Conservation (phyloP, 2,888 invertebrate genomes). For the Andrena bicolor region DNA sequence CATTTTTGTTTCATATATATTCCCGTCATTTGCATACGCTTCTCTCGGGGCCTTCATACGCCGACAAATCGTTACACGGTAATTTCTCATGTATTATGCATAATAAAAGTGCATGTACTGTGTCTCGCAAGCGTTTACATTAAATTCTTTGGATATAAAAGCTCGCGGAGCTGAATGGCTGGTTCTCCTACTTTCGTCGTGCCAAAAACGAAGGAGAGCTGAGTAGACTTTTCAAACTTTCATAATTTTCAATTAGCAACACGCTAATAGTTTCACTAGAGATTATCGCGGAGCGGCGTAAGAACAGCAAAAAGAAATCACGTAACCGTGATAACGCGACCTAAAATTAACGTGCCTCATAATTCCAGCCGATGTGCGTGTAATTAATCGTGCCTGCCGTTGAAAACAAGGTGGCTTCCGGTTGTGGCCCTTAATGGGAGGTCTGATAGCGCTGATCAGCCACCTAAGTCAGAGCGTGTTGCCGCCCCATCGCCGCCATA, state of each 20-base stretch:
- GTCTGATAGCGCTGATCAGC: conserved; percentile 25
- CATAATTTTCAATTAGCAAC: background rate
- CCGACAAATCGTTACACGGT: conserved; percentile 9
- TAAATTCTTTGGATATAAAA: background rate
- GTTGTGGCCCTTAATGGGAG: conserved; percentile 14
- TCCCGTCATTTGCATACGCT: conserved; percentile 11
- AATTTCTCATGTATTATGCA: conserved; percentile 24
- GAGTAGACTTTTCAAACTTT: background rate
- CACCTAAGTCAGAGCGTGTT: background rate
- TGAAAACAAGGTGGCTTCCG: conserved; percentile 45
- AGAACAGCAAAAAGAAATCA: background rate
- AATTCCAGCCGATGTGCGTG: conserved; percentile 18
- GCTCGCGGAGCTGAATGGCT: background rate
- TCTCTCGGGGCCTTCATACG: background rate
- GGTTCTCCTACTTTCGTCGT: conserved; percentile 11
- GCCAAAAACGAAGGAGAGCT: background rate
- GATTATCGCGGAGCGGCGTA: background rate
- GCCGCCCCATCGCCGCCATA: too few species aligned
- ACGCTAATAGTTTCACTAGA: background rate
- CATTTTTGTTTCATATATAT: background rate
- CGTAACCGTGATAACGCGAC: background rate
- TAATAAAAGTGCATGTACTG: conserved; percentile 38
- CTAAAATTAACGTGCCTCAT: conserved; percentile 4
- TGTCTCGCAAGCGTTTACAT: conserved; percentile 1
- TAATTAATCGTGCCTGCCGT: conserved; percentile 42